phyloP scores from a whole-genome alignment of 2,113 vertebrate genomes.

The Sus scrofa region DNA sequence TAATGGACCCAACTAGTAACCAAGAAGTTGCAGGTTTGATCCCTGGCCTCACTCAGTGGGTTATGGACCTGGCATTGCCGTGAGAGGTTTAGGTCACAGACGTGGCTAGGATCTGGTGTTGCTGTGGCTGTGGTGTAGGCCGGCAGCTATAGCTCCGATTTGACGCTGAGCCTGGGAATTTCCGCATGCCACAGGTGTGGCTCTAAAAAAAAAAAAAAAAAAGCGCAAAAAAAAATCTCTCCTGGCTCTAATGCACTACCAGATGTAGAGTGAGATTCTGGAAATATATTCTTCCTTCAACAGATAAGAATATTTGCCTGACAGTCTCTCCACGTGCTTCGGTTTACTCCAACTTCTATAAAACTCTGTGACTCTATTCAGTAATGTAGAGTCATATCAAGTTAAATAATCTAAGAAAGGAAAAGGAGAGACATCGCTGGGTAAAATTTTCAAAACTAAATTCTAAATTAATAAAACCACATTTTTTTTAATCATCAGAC shows the following conservation, averaged over 20 bases:
- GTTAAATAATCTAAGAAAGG: slow-evolving; percentile 1
- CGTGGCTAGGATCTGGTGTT: no score
- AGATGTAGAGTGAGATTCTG: background rate
- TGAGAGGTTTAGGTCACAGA: no score
- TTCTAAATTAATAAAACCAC: slow-evolving; percentile 28
- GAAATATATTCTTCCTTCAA: background rate
- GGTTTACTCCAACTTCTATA: background rate
- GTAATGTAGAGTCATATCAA: background rate
- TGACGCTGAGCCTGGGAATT: no score
- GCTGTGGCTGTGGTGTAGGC: no score
- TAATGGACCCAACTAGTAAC: no score
- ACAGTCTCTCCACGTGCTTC: background rate
- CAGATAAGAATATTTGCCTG: background rate
- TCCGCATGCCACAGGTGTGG: no score
- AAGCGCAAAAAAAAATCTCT: background rate
- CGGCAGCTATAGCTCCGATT: no score
- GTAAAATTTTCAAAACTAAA: slow-evolving; percentile 52
- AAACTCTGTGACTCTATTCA: background rate
- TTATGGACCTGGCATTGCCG: no score
- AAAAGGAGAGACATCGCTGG: background rate
- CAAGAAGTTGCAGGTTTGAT: no score
- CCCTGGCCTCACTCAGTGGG: no score
- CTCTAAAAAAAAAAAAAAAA: no score
- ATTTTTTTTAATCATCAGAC: slow-evolving; percentile 6
- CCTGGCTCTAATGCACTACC: background rate